phyloP scores from a whole-genome alignment of 2,888 invertebrate genomes.

The Caenorhabditis zanzibari region DNA sequence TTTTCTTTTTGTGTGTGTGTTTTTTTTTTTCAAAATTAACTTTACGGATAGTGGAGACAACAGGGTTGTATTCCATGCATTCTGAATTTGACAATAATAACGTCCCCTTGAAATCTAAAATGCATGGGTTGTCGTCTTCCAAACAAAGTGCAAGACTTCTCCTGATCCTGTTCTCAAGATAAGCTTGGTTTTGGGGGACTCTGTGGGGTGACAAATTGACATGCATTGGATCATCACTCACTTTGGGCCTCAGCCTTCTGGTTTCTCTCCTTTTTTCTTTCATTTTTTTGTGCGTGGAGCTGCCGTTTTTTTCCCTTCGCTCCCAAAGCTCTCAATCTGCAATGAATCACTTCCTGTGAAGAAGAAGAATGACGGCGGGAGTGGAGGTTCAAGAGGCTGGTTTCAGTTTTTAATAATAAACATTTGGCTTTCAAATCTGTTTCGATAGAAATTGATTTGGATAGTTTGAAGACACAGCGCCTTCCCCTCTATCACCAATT shows the following conservation, averaged over 20 bases:
- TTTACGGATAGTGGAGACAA: neutral
- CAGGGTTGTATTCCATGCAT: slow-evolving; percentile 48
- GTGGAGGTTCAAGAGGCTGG: neutral
- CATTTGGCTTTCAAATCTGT: neutral
- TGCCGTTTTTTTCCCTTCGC: slow-evolving; percentile 6
- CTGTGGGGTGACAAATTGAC: slow-evolving; percentile 66
- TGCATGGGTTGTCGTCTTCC: slow-evolving; percentile 24
- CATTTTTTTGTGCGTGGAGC: slow-evolving; percentile 16
- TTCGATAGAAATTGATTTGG: neutral
- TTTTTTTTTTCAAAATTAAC: neutral
- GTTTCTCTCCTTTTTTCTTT: slow-evolving; percentile 21
- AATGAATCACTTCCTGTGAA: slow-evolving; percentile 53
- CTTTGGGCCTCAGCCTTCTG: slow-evolving; percentile 28
- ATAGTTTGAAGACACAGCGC: neutral
- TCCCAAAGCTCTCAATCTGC: slow-evolving; percentile 39
- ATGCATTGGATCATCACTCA: slow-evolving; percentile 67
- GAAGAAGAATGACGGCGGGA: slow-evolving; percentile 7
- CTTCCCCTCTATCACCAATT: slow-evolving; percentile 12
- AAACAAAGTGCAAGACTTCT: slow-evolving; percentile 58
- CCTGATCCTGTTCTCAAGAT: slow-evolving; percentile 16
- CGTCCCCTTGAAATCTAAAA: slow-evolving; percentile 40
- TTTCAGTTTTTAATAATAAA: slow-evolving; percentile 13
- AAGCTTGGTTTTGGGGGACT: slow-evolving; percentile 19
- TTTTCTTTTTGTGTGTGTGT: slow-evolving; percentile 36
- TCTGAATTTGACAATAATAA: slow-evolving; percentile 35